Evolutionary conservation across 2,113 vertebrate genomes (phyloP).

Genomic region (Cheilinus undulatus): DNA sequence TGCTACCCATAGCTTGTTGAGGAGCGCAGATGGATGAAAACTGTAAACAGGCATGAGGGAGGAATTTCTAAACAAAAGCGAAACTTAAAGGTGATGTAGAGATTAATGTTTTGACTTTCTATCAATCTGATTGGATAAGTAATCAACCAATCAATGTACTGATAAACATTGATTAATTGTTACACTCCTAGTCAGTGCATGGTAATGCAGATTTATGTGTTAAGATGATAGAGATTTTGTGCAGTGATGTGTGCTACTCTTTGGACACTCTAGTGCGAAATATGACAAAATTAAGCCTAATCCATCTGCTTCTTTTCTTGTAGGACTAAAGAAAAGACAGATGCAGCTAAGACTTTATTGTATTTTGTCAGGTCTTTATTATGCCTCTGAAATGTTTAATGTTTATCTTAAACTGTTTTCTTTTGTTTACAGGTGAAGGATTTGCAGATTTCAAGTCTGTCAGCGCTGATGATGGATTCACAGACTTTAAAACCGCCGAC

Average conservation of each 20-base stretch:
- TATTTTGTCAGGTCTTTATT: neutral
- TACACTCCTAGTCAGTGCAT: neutral
- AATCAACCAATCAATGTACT: too few relatives aligned
- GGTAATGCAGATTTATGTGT: neutral
- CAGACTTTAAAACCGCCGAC: slow-evolving; percentile 98
- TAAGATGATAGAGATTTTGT: slow-evolving; percentile 31
- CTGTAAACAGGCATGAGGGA: too few relatives aligned
- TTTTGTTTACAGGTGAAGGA: slow-evolving; percentile 88
- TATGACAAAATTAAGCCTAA: slow-evolving; percentile 39
- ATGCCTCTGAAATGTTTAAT: slow-evolving; percentile 15
- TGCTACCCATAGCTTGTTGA: too few relatives aligned
- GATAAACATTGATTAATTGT: slow-evolving; percentile 52
- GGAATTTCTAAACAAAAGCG: too few relatives aligned
- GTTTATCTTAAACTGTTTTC: slow-evolving; percentile 40
- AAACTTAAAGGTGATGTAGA: too few relatives aligned
- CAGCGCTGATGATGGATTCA: slow-evolving; percentile 93
- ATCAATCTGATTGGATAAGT: too few relatives aligned
- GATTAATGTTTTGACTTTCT: too few relatives aligned
- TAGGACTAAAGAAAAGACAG: neutral
- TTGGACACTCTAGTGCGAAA: slow-evolving; percentile 27
- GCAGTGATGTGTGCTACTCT: slow-evolving; percentile 50
- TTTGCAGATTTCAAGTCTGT: slow-evolving; percentile 94
- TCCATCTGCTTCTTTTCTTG: slow-evolving; percentile 28
- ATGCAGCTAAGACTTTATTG: slow-evolving; percentile 11
- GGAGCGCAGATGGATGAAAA: too few relatives aligned